Evolutionary conservation across 2,113 vertebrate species (phyloP), one percentile per base, ranked within the genome.

Genomic region (Onychostruthus taczanowskii): DNA sequence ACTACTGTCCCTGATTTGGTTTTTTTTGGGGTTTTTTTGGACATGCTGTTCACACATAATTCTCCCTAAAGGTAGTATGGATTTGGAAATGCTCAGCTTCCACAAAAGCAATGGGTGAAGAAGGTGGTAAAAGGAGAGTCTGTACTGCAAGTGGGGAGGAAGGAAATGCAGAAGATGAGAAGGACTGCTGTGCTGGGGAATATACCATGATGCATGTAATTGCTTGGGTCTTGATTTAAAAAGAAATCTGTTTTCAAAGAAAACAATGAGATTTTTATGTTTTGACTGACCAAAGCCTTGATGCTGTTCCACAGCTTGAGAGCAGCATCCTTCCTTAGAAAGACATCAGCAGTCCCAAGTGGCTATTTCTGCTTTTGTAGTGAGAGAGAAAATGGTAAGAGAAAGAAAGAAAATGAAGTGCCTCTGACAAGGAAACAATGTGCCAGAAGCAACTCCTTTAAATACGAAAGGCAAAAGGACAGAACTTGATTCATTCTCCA

Each of bases 321-420:
- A 91, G 85, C 81, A 95, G 91, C 94, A 92, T 96, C 91, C 68
- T 95, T 97, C 64, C 88, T 94, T 85, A 90, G 76, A 97, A 97
- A 97, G 92, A 58, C 91, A 91, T 94, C 90, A 94, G 72, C 96
- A 89, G 62, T 96, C 84, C 78, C 90, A 82, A 96, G 93, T 83
- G 91, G 91, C 92, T 96, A 86, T 93, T 97, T 96, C 77, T 96
- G 80, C 89, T 94, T 96, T 95, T 95, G 84, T 92, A 97, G 93
- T 11, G 37, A 93, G 83, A 94, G 49, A 89, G 77, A 96, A 96
- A 95, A 88, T 76, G 53, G 70, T 84, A 81, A 96, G 63, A 44
- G 68, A 90, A 49, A 68, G 70, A 87, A 87, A 63, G 67, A 89
- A 92, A 94, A 96, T 87, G 63, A 95, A 96, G 68, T 70, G 77